Base-by-base conservation (phyloP, 2,113 vertebrate species). In the Phylloscopus whistleri region DNA sequence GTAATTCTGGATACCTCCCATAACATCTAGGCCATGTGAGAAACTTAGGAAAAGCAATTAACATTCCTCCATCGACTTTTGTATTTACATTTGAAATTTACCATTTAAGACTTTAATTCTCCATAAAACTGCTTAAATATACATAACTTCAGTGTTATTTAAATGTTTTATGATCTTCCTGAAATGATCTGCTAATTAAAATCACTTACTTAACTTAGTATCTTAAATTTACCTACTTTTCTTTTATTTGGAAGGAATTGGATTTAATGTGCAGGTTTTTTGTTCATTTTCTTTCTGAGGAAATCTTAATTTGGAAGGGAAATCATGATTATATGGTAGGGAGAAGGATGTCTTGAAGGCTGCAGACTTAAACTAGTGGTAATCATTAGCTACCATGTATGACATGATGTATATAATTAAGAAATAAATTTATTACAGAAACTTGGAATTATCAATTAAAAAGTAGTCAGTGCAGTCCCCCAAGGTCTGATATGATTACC, bases 361-460 rank as follows among this genome's bases (percentile, higher is more conserved):
- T 95, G 93, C 84, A 97, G 82, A 94, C 74, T 94, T 94, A 90
- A 98, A 97, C 96, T 96, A 97, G 97, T 95, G 89, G 93, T 93
- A 97, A 98, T 98, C 97, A 97, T 97, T 97, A 98, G 97, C 96
- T 86, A 96, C 84, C 84, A 46, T 67, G 94, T 97, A 98, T 97
- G 97, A 97, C 68, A 96, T 89, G 96, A 97, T 48, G 67, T 95
- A 94, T 95, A 85, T 97, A 98, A 98, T 98, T 98, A 98, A 98
- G 98, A 98, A 97, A 98, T 98, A 98, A 98, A 98, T 98, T 98
- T 98, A 98, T 98, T 98, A 94, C 55, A 97, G 97, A 97, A 98
- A 98, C 98, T 98, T 98, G 98, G 97, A 98, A 98, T 98, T 97
- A 98, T 98, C 97, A 98, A 98, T 98, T 98, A 98, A 98, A 98